These are phyloP conservation scores for Allacma fusca DNA, from an alignment of 2,888 invertebrate genomes.

Conservation along the genomic window DNA sequence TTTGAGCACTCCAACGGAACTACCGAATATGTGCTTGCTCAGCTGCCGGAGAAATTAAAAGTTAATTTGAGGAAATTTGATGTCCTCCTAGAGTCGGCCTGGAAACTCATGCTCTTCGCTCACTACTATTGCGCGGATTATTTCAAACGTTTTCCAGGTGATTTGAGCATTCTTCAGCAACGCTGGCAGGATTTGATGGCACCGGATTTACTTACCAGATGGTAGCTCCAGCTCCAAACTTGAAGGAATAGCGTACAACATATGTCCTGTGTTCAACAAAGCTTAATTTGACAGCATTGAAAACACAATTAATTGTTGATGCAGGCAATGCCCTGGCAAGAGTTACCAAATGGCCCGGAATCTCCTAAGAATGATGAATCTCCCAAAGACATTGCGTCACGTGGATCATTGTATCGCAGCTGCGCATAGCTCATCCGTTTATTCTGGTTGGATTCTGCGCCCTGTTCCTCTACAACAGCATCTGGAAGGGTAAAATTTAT, in stretches of 20 bases:
- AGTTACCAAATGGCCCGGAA: conserved; percentile 27
- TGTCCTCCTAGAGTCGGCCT: conserved; percentile 50
- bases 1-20: conserved; percentile 10
- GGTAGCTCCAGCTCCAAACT: too few relatives aligned
- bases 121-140: conserved; percentile 55
- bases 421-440: conserved; percentile 14
- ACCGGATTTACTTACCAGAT: conserved; percentile 27
- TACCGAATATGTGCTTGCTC: neutral
- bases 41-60: conserved; percentile 19
- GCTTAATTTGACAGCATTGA: too few relatives aligned
- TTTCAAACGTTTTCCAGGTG: conserved; percentile 46
- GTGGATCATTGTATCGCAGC: conserved; percentile 37
- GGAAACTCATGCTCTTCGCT: conserved; percentile 56
- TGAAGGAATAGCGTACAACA: too few relatives aligned
- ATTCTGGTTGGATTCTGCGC: conserved; percentile 33
- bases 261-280: too few relatives aligned
- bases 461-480: conserved; percentile 6
- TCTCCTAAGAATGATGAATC: conserved; percentile 17
- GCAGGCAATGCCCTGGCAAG: conserved; percentile 34
- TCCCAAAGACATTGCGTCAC: neutral
- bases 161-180: conserved; percentile 46
- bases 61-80: conserved; percentile 45
- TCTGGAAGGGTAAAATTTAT: neutral
- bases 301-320: neutral
- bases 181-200: conserved; percentile 30